These are phyloP conservation scores for Grammatotria lemairii DNA, from an alignment of 2,113 vertebrate species.

Conservation along the genomic window DNA sequence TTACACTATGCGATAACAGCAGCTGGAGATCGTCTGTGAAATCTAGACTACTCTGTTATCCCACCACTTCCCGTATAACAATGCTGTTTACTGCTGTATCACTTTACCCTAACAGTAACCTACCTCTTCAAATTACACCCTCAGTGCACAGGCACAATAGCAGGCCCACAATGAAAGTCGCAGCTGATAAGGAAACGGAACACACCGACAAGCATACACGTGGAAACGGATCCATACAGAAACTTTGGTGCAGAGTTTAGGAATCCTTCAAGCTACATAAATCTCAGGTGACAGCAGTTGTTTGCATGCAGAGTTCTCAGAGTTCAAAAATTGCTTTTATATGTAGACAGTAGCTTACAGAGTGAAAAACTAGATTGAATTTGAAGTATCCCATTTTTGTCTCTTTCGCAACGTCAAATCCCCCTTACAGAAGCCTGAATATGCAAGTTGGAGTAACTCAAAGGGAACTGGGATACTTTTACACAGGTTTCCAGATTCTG, in stretches of 20 bases:
- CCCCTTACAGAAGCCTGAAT: neutral
- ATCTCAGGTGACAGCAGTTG: neutral
- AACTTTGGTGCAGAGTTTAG: neutral
- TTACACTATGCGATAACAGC: constrained; percentile 46
- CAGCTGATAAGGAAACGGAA: constrained; percentile 32
- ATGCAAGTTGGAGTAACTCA: neutral
- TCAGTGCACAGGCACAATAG: neutral
- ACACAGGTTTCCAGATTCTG: neutral
- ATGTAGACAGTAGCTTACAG: neutral
- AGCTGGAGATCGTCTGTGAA: constrained; percentile 49
- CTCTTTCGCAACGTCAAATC: neutral
- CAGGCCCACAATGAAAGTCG: neutral
- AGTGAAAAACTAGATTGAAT: neutral
- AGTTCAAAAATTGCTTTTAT: neutral
- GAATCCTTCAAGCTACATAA: neutral
- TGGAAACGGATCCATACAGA: neutral
- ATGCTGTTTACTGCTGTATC: constrained; percentile 44
- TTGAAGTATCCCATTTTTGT: neutral
- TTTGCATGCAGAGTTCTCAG: neutral
- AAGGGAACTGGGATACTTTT: neutral
- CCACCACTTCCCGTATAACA: constrained; percentile 51
- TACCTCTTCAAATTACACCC: constrained; percentile 58
- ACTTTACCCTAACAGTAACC: constrained; percentile 54
- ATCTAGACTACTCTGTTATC: constrained; percentile 53
- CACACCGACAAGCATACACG: neutral